Percentiles rank a stretch among this genome's conserved stretches.
Evolutionary conservation across 2,797 vertebrate genomes (phyloP).

Genomic region (Todus mexicanus): DNA sequence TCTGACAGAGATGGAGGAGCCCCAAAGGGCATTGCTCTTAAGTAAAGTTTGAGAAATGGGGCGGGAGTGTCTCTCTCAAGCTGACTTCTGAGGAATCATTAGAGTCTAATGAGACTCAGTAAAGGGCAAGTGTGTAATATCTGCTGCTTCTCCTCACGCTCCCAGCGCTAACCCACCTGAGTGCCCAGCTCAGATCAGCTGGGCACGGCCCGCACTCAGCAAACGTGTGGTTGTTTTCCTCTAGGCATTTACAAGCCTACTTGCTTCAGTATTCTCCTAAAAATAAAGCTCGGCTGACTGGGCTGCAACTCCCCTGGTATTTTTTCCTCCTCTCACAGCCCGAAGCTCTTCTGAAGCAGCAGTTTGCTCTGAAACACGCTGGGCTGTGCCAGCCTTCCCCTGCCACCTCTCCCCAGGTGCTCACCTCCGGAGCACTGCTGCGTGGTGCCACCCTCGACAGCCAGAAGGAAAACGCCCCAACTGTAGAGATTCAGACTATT

Average conservation of each 20-base stretch:
- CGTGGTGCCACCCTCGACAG: neutral
- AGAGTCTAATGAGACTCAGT: neutral
- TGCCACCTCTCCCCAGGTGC: rapidly evolving
- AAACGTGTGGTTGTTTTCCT: neutral
- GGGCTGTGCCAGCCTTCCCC: neutral
- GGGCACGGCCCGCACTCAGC: neutral
- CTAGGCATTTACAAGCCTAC: neutral
- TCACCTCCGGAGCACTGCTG: neutral
- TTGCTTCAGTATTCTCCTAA: neutral
- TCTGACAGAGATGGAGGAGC: neutral
- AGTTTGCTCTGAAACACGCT: neutral
- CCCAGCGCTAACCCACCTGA: neutral
- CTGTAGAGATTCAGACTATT: rapidly evolving
- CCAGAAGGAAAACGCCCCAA: neutral
- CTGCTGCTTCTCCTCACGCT: neutral
- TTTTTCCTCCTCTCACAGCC: neutral
- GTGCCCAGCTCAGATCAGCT: neutral
- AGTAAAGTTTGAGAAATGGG: neutral
- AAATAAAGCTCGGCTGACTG: neutral
- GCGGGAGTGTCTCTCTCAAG: neutral
- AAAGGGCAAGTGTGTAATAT: neutral
- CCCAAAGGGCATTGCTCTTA: neutral
- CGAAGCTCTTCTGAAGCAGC: neutral
- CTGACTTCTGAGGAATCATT: neutral
- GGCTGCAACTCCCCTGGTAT: neutral